Evolutionary conservation across 2,113 vertebrate species (phyloP).

Genomic region (Silurus glanis): DNA sequence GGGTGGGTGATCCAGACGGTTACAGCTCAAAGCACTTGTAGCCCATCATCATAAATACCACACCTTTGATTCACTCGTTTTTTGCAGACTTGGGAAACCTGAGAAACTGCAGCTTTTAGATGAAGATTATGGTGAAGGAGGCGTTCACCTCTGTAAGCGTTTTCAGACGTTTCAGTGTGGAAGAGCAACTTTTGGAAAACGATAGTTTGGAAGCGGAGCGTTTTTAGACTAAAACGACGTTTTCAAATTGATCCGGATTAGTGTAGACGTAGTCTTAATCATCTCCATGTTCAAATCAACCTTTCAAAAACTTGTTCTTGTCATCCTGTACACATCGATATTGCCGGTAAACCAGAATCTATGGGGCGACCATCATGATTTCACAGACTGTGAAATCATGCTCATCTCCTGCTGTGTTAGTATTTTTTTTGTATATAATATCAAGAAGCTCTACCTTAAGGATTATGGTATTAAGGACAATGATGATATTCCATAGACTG

Average conservation of each 20-base stretch:
- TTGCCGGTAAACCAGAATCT: neutral
- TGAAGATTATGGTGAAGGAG: slow-evolving; percentile 22
- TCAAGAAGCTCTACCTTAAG: neutral
- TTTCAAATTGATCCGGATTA: no score
- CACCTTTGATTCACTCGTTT: slow-evolving; percentile 69
- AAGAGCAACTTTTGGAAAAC: no score
- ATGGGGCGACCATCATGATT: neutral
- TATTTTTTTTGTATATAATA: neutral
- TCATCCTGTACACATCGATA: neutral
- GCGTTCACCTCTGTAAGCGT: no score
- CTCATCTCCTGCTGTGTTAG: neutral
- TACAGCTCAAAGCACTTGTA: slow-evolving; percentile 54
- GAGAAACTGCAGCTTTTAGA: slow-evolving; percentile 20
- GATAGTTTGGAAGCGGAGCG: no score
- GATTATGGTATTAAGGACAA: neutral
- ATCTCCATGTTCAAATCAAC: neutral
- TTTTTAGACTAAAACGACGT: no score
- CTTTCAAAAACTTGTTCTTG: neutral
- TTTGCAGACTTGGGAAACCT: slow-evolving; percentile 56
- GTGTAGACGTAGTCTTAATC: no score
- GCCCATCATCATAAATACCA: slow-evolving; percentile 68
- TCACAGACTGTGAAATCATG: neutral
- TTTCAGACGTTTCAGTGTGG: no score
- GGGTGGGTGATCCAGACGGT: slow-evolving; percentile 56
- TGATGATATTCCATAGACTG: neutral